A percentile compares a stretch with the other conserved stretches of the same genome.
Conservation (phyloP, 64 coral and sea anemone species). For the Montipora cactus region DNA sequence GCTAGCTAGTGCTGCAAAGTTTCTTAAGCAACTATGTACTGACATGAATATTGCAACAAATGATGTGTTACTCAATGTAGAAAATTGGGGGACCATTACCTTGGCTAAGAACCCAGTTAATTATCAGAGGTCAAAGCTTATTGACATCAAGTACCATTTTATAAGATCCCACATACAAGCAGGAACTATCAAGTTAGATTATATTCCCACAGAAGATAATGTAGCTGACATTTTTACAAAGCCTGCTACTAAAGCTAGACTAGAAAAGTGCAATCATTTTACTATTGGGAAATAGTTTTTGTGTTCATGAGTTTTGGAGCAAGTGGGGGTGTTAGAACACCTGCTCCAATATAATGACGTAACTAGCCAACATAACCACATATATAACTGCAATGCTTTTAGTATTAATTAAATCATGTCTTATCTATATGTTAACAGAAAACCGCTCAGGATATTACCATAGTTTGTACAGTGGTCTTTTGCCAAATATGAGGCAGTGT, state of each 20-base stretch:
- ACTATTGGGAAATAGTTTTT: neutral
- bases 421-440: no score
- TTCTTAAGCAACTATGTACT: conserved; percentile 3
- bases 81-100: neutral
- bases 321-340: conserved; percentile 22
- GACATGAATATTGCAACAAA: conserved; percentile 4
- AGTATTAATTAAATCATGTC: no score
- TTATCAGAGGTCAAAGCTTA: conserved; percentile 2
- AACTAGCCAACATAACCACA: no score
- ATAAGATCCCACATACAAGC: neutral
- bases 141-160: neutral
- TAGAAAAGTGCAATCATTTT: neutral
- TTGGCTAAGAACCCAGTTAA: neutral
- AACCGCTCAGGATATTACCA: no score
- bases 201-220: neutral
- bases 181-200: no score
- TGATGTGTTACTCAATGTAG: conserved; percentile 29
- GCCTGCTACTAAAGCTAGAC: neutral
- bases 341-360: no score
- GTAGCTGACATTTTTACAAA: conserved; percentile 29
- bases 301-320: neutral
- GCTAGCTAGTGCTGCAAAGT: conserved; percentile 48
- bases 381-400: no score
- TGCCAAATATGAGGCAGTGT: no score
- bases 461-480: no score